phyloP scores from a whole-genome alignment of 2,797 vertebrate genomes.

The Gadopsis marmoratus region DNA sequence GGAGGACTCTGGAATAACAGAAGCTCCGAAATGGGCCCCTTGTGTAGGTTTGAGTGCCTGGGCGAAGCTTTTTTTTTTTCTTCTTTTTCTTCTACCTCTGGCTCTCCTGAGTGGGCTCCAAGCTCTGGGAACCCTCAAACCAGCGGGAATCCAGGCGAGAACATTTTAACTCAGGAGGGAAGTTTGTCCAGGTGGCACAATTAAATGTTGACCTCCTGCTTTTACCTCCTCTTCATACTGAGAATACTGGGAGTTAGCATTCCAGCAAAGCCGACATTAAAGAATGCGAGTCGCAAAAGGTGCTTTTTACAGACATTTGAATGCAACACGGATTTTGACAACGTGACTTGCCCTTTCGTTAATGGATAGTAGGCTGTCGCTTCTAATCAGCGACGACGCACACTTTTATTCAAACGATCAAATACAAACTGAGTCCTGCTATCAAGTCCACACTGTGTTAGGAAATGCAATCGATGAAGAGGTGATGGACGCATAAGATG shows the following conservation, averaged over 20 bases:
- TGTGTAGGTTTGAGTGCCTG: slow-evolving; percentile 22
- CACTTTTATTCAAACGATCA: neutral
- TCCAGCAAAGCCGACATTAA: neutral
- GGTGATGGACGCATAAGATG: neutral
- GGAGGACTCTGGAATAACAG: slow-evolving; percentile 48
- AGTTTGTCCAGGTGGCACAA: slow-evolving; percentile 41
- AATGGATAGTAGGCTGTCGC: too few species aligned
- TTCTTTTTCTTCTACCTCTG: neutral
- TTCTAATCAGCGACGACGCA: neutral
- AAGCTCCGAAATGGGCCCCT: slow-evolving; percentile 39
- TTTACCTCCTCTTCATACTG: neutral
- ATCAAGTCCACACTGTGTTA: neutral
- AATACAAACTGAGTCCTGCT: neutral
- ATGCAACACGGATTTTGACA: too few species aligned
- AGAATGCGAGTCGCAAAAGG: too few species aligned
- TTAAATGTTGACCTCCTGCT: neutral
- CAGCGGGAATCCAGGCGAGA: slow-evolving; percentile 8
- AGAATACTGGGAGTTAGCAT: neutral
- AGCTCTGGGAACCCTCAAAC: slow-evolving; percentile 32
- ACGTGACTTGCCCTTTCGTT: too few species aligned
- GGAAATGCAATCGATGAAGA: neutral
- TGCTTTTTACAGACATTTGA: too few species aligned
- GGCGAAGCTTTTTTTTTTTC: slow-evolving; percentile 11
- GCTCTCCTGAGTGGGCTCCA: slow-evolving; percentile 8
- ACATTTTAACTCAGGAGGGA: slow-evolving; percentile 17